Conservation (phyloP, 1,140 invertebrate genomes). For the Stegodyphus dumicola region DNA sequence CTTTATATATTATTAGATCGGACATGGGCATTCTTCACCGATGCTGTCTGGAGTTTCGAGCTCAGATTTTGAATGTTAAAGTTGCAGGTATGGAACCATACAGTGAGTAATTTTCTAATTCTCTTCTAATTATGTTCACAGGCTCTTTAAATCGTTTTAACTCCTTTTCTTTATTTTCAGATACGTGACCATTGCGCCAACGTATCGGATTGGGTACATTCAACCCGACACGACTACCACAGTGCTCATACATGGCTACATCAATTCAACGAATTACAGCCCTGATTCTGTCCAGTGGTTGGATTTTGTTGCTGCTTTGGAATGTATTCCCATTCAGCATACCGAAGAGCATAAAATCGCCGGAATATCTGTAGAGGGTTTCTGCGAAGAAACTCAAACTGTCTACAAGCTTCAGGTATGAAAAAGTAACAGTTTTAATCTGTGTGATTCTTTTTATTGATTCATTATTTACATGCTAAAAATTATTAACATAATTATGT, state of each 20-base stretch:
- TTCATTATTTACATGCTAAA: background rate
- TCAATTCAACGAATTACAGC: background rate
- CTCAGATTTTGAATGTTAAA: background rate
- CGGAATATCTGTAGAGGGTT: background rate
- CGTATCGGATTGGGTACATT: background rate
- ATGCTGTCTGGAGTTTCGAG: background rate
- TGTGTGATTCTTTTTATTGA: background rate
- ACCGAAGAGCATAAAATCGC: background rate
- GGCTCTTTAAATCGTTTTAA: background rate
- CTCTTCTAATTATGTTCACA: background rate
- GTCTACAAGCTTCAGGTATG: background rate
- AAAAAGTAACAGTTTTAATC: background rate
- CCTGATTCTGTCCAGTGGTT: background rate
- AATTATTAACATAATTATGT: background rate
- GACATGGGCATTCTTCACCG: background rate
- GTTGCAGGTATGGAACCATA: background rate
- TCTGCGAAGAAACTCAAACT: background rate
- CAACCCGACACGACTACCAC: background rate
- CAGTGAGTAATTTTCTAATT: background rate
- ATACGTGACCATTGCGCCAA: background rate
- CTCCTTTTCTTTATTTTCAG: background rate
- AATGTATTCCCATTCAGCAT: background rate
- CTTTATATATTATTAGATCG: background rate
- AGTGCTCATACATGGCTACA: background rate
- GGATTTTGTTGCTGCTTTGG: background rate